These are phyloP conservation scores for Neotoma lepida DNA, from an alignment of 2,113 vertebrate genomes.

Conservation along the genomic window DNA sequence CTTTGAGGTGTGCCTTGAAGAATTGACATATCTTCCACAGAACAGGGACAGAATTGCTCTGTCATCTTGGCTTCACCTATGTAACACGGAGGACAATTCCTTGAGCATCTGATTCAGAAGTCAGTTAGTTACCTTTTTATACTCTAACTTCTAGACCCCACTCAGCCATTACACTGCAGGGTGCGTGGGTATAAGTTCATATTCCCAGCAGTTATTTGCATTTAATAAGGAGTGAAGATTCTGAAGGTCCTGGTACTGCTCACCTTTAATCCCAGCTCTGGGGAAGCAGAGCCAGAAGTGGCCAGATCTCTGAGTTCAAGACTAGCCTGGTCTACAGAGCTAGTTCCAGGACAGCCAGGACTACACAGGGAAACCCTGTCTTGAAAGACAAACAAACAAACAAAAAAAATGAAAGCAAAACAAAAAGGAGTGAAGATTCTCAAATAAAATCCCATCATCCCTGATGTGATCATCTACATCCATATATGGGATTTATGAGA, in stretches of 20 bases:
- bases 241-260: neutral
- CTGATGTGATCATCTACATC: neutral
- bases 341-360: neutral
- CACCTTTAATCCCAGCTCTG: neutral
- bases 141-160: no score
- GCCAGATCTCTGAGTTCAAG: neutral
- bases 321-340: neutral
- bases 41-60: neutral
- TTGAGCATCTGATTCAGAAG: neutral
- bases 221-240: neutral
- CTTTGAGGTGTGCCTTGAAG: neutral
- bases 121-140: neutral
- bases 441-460: neutral
- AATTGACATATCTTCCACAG: neutral
- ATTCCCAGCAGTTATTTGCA: no score
- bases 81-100: no score
- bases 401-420: neutral
- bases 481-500: no score
- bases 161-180: neutral
- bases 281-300: neutral
- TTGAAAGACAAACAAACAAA: neutral
- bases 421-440: neutral
- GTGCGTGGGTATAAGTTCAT: neutral
- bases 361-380: neutral
- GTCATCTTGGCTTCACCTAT: neutral